Conservation (phyloP, 2,888 invertebrate genomes). For the Hipparchia sbordonii region DNA sequence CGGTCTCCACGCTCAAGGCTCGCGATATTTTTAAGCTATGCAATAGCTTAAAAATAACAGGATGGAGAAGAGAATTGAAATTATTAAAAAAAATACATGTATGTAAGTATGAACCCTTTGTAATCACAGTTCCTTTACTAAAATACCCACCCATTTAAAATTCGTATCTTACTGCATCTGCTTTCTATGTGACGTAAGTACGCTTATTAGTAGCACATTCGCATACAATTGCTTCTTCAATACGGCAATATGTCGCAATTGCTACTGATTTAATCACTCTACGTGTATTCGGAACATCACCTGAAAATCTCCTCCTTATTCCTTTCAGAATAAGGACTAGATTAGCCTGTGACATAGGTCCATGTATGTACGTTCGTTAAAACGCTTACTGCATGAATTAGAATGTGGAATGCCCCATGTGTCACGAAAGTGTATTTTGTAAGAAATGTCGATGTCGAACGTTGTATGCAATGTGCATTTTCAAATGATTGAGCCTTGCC, state of each 20-base stretch:
- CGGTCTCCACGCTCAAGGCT: too few species aligned
- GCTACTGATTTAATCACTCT: slow-evolving; percentile 10
- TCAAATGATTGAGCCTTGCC: not conserved
- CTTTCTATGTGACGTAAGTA: not conserved
- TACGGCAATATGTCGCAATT: slow-evolving; percentile 3
- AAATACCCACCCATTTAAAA: not conserved
- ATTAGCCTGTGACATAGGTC: not conserved
- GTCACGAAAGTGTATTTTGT: not conserved
- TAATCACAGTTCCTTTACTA: not conserved
- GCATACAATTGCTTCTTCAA: not conserved
- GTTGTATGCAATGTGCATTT: not conserved
- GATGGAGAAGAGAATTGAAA: too few species aligned
- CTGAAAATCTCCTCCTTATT: slow-evolving; percentile 2
- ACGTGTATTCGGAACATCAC: not conserved
- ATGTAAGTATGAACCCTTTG: not conserved
- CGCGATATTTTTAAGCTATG: too few species aligned
- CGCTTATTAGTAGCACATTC: slow-evolving; percentile 10
- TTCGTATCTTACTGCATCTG: not conserved
- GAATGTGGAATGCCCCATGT: not conserved
- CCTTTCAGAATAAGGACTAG: not conserved
- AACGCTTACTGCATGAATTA: not conserved
- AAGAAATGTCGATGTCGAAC: slow-evolving; percentile 1
- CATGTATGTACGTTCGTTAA: not conserved
- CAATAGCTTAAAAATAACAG: too few species aligned
- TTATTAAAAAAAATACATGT: too few species aligned